Base-by-base conservation (phyloP, 1,140 invertebrate genomes). In the Drosophila hydei region DNA sequence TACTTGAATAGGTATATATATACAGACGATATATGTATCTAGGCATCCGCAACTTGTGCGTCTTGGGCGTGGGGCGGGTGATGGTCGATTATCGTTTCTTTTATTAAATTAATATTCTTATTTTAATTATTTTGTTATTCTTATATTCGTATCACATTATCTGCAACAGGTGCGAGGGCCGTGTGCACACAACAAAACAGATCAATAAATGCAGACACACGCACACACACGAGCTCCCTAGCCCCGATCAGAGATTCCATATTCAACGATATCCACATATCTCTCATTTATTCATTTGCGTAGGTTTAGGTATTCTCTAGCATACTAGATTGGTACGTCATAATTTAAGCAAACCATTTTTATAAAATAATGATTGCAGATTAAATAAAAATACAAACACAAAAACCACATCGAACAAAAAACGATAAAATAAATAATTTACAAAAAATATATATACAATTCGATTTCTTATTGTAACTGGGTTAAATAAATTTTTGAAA, bases 291-390 rank as follows among this genome's bases (percentile, higher is more conserved):
- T 84, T 71, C 81, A 85, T 85, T 88, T 85, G 67, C 87, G 70
- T 85, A 85, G 81, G 81, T 85, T 87, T 85, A 85, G 81, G 81
- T 85, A 77, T 85, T 72, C 42, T 30, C 21, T 87, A 85, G 80
- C 69, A 76, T 52, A 38, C 52, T 79, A 79, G 67, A 61, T 45
- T 70, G 81, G 73, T 85, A 85, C 74, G 62, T 64, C 56, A 87
- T 74, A 64, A 60, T 59, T 77, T 77, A 77, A 59, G 64, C 50
- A 38, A 54, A 50, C 47, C 2, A 60, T 52, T 56, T 59, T 56
- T 21, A 61, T 51, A 61, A 62, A 68, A 55, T 25, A 43, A 62
- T 36, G 33, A 30, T 52, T 52, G 18, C 16, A 33, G 43, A 55
- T 40, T 60, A 67, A 75, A 77, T 60, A 79, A 79, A 63, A 68